Evolutionary conservation across 2,113 vertebrate genomes (phyloP), one percentile per base, ranked within the genome.

Genomic region (Neogobius melanostomus): DNA sequence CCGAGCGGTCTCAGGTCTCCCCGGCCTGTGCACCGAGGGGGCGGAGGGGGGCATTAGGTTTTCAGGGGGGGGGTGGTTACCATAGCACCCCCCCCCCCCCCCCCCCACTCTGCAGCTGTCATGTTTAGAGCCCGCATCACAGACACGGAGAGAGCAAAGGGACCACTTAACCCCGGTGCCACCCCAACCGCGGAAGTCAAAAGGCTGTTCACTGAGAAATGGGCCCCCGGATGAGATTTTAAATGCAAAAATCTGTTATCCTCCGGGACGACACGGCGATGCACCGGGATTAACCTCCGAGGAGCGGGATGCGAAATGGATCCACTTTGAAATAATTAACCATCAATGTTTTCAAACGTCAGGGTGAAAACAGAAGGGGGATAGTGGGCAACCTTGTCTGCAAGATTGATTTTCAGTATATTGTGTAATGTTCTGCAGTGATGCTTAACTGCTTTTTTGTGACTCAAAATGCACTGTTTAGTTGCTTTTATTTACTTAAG

Each of bases 51-150:
- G 14, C 52, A 7, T 6, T 42, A 57, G 53, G 28, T 54, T 63
- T 47, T 59, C 52, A 28, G 75, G 61, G 17, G 64, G n/a, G 77
- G 69, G 62, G 51, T 56, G 77, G 90, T 92, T 87, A 90, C 91
- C 89, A 92, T 92, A 88, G 92, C 89, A 92, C 92, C 92, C 88
- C 89, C 87, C 88, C 86, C 90, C 90, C 92, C 89, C 91, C 92
- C 92, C 90, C 90, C 87, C 87, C 86, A 90, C 90, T 92, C 90
- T 90, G 91, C 92, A 93, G 93, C 92, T 94, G 93, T 93, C 92
- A 92, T 87, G 89, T 91, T 89, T 89, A 88, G 90, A 88, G 42
- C 36, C 14, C 84, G 86, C 82, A 90, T 90, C 91, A 91, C 90
- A 91, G 92, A 91, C 91, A 86, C 84, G 9, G 21, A 12, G 81